Base-by-base conservation (phyloP, 1,140 invertebrate species). In the Trichonephila clavipes region DNA sequence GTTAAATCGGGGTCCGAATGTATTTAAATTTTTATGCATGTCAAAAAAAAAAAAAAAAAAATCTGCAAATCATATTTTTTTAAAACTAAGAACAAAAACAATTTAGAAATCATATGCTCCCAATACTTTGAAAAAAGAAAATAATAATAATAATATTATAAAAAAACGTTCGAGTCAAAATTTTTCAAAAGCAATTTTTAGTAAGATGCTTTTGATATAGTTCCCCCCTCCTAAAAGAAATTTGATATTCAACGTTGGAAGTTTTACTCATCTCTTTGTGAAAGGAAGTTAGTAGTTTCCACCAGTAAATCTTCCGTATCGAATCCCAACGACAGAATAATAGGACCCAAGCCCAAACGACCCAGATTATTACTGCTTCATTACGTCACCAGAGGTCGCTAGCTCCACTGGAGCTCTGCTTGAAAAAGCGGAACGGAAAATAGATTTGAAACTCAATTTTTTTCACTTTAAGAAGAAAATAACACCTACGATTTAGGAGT, bases 301-400 rank as follows among this genome's bases (percentile, higher is more conserved):
- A 89, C 44, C 88, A n/a, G 88, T 89, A 89, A 89, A 89, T 89
- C 88, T 89, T 44, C 40, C 61, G 34, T 66, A 24, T 64, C 19
- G 85, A 87, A 51, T 59, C 88, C 40, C 40, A 72, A 89, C 88
- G 88, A 89, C 59, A 51, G 66, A 72, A 89, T 89, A 89, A 89
- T 89, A 89, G 88, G 21, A 58, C 88, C 64, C 44, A 89, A 72
- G 59, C 88, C 62, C 62, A 89, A 88, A 89, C 88, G 88, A 89
- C 88, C 59, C 66, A 69, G 88, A 89, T 89, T 89, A 89, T 89
- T 89, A 89, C 88, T 89, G 88, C 88, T 89, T 89, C 88, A 89
- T 89, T 89, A 89, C 88, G 88, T 59, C 88, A 72, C 62, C 88
- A 89, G 88, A 44, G 88, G 88, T 16, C 88, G 88, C 88, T 89